These are phyloP conservation scores for Hystrix cristata DNA, from an alignment of 2,113 vertebrate species.

Conservation along the genomic window DNA sequence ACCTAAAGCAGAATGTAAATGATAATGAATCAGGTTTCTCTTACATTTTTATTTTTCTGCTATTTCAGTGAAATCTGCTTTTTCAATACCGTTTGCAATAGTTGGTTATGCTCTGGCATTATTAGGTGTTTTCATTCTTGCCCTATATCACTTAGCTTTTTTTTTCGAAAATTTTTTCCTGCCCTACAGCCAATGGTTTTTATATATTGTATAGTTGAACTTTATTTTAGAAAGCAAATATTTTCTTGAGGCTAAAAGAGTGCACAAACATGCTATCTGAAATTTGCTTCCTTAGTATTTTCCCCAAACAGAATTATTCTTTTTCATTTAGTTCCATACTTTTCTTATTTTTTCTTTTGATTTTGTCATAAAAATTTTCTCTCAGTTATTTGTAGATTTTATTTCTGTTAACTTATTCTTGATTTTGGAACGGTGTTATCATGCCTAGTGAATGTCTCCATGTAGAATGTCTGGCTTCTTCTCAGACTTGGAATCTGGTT, in stretches of 20 bases:
- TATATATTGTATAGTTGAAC: slow-evolving; percentile 43
- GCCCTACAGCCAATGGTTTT: not conserved
- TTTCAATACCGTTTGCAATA: not conserved
- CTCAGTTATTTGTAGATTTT: slow-evolving; percentile 12
- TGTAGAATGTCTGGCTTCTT: not conserved
- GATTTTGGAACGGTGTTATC: not conserved
- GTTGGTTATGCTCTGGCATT: not conserved
- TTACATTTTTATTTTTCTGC: slow-evolving; percentile 33
- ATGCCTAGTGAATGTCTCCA: not conserved
- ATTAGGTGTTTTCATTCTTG: not conserved
- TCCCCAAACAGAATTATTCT: not conserved
- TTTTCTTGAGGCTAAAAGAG: slow-evolving; percentile 57
- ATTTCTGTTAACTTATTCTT: slow-evolving; percentile 46
- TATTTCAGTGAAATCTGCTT: not conserved
- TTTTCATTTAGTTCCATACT: not conserved
- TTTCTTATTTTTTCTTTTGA: not conserved
- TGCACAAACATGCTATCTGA: not conserved
- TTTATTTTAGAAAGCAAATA: slow-evolving; percentile 48
- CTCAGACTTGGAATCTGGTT: not conserved
- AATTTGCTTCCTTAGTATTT: slow-evolving; percentile 43
- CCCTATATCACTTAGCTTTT: not conserved
- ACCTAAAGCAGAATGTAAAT: not conserved
- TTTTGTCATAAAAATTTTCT: not conserved
- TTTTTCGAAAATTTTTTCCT: not conserved
- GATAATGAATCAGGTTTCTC: not conserved